A percentile compares a stretch with the other conserved stretches of the same genome.
Evolutionary conservation across 1,140 invertebrate genomes (phyloP).

Genomic region (Ectropis grisescens): DNA sequence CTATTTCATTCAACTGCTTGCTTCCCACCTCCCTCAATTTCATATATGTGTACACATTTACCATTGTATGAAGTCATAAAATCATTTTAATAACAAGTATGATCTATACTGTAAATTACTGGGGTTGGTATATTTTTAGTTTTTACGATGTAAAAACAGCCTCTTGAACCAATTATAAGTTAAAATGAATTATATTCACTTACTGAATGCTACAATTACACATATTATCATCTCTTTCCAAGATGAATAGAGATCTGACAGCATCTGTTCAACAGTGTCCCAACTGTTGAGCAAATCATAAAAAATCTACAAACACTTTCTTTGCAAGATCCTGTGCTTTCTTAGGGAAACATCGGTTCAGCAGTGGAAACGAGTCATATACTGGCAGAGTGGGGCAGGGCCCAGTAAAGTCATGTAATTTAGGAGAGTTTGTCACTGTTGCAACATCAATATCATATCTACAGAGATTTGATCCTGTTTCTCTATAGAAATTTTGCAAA

Average conservation of each 20-base stretch:
- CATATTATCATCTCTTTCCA: slow-evolving; percentile 89
- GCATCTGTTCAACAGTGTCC: slow-evolving; percentile 88
- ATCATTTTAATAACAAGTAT: no score
- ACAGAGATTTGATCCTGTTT: slow-evolving; percentile 82
- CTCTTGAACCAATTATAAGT: no score
- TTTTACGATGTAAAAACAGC: no score
- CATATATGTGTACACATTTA: no score
- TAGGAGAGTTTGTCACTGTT: slow-evolving; percentile 33
- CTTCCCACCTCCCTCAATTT: no score
- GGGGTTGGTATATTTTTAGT: no score
- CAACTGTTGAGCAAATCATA: slow-evolving; percentile 88
- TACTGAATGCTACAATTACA: slow-evolving; percentile 86
- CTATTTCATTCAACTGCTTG: no score
- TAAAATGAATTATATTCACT: no score
- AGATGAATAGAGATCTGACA: slow-evolving; percentile 88
- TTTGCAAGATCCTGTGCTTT: slow-evolving; percentile 72
- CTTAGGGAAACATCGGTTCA: slow-evolving; percentile 90
- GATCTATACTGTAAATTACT: no score
- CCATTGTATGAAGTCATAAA: no score
- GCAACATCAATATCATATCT: slow-evolving; percentile 76
- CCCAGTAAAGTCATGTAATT: slow-evolving; percentile 73
- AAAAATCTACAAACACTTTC: slow-evolving; percentile 76
- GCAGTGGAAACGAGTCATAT: slow-evolving; percentile 79
- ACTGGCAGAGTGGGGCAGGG: slow-evolving; percentile 82
- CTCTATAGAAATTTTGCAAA: slow-evolving; percentile 80